These are phyloP conservation scores for Drosophila hydei DNA, from an alignment of 1,140 invertebrate genomes.

Conservation along the genomic window DNA sequence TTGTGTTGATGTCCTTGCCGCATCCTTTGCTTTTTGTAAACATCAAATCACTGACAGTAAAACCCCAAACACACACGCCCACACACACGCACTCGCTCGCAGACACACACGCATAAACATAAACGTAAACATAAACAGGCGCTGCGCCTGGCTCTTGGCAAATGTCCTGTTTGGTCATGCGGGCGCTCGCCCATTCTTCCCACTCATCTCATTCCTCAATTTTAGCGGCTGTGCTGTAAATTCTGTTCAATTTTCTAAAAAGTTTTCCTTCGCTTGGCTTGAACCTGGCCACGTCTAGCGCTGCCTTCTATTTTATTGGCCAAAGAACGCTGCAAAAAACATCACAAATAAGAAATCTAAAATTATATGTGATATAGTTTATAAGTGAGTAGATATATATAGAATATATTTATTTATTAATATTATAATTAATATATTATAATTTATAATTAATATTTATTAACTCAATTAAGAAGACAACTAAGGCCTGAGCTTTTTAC, in stretches of 20 bases:
- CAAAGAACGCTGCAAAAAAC: slow-evolving; percentile 34
- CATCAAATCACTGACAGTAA: slow-evolving; percentile 82
- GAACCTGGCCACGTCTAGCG: no score
- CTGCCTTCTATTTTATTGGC: no score
- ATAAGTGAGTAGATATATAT: no score
- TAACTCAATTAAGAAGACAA: no score
- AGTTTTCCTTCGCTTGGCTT: slow-evolving; percentile 53
- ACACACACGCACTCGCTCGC: slow-evolving; percentile 25
- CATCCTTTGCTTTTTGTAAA: slow-evolving; percentile 78
- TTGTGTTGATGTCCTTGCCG: slow-evolving; percentile 57
- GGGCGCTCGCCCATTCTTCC: slow-evolving; percentile 19
- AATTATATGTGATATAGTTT: background rate
- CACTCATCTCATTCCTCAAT: slow-evolving; percentile 38
- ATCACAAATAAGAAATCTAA: slow-evolving; percentile 54
- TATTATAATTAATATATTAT: no score
- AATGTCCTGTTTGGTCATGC: slow-evolving; percentile 74
- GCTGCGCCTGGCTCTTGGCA: slow-evolving; percentile 56
- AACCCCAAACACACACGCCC: slow-evolving; percentile 53
- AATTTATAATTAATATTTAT: no score
- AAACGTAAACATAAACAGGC: slow-evolving; percentile 74
- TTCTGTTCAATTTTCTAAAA: slow-evolving; percentile 79
- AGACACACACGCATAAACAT: slow-evolving; percentile 58
- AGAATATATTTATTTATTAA: no score
- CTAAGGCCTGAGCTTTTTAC: no score
- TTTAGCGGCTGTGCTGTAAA: slow-evolving; percentile 65